Evolutionary conservation across 1,140 invertebrate species (phyloP), one percentile per base, ranked within the genome.

Genomic region (Formica selysi): DNA sequence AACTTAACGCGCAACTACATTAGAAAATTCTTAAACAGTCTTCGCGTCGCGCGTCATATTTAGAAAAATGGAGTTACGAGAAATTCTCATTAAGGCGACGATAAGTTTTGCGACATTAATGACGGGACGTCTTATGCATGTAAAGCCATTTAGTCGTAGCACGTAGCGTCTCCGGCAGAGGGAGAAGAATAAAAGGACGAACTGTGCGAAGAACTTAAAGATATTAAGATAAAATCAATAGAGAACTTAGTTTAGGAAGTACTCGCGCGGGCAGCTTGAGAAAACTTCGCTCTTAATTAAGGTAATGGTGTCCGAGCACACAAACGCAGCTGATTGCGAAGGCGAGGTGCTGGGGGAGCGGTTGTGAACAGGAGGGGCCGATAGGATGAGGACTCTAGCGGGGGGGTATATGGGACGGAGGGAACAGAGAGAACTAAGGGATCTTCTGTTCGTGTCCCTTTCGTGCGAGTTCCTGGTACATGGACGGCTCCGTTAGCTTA

Each of bases 401-500:
- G 54, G n/a, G 38, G 41, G 10, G 2, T 41, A 41, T 41, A 32
- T 44, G 26, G 22, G 44, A 8, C 22, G 48, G 70, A 57, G 70
- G 64, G 57, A 59, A 38, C 36, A 54, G 76, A 81, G 76, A 70
- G 85, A 76, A 89, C 57, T 73, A 70, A 61, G 64, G 76, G 71
- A 54, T 62, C 85, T 90, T 86, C 85, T 85, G 83, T 86, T 79
- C 87, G 70, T 85, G 71, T 88, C 89, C 89, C 89, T 88, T 83
- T 70, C 89, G 32, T 71, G 74, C 36, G 54, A 86, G 89, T 88
- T 88, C 89, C 86, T 84, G 86, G 86, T 91, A 91, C 89, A 90
- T 16, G 79, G 41, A 8, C 67, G 41, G 70, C 73, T 51, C 89
- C 89, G 89, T 91, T 91, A 90, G 86, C 62, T 78, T 36, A 70